A percentile compares a stretch with the other conserved stretches of the same genome.
phyloP scores from a whole-genome alignment of 2,797 vertebrate genomes.

The Meda fulgida region DNA sequence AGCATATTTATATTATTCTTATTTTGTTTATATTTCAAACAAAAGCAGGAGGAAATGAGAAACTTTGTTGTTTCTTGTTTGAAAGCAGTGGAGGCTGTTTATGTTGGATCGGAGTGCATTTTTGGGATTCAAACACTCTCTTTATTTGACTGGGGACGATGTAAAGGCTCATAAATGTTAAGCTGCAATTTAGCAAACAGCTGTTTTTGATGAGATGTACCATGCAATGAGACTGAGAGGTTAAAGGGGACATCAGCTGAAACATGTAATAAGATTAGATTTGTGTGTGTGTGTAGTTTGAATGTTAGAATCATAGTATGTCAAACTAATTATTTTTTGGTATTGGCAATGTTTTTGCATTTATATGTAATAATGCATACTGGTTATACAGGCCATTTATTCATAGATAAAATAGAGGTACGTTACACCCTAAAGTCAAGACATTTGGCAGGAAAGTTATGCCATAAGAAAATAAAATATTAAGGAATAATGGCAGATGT shows the following conservation, averaged over 20 bases:
- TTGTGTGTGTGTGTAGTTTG: neutral
- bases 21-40: slow-evolving; percentile 12
- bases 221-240: neutral
- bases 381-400: neutral
- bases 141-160: slow-evolving; percentile 23
- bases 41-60: slow-evolving; percentile 11
- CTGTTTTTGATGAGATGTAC: slow-evolving; percentile 28
- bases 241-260: slow-evolving; percentile 6
- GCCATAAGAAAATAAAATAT: neutral
- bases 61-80: slow-evolving; percentile 38
- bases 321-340: neutral
- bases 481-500: neutral
- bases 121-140: slow-evolving; percentile 16
- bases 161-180: slow-evolving; percentile 19
- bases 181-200: slow-evolving; percentile 5
- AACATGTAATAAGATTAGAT: slow-evolving; percentile 16
- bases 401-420: neutral
- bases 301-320: neutral
- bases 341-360: neutral
- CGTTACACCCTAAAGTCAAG: neutral
- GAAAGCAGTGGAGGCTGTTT: slow-evolving; percentile 6
- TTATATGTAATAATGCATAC: neutral
- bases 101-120: slow-evolving; percentile 27
- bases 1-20: neutral
- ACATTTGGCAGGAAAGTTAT: slow-evolving; percentile 14